These are phyloP conservation scores for Ceratosolen solmsi DNA, from an alignment of 1,140 invertebrate genomes.

Conservation along the genomic window DNA sequence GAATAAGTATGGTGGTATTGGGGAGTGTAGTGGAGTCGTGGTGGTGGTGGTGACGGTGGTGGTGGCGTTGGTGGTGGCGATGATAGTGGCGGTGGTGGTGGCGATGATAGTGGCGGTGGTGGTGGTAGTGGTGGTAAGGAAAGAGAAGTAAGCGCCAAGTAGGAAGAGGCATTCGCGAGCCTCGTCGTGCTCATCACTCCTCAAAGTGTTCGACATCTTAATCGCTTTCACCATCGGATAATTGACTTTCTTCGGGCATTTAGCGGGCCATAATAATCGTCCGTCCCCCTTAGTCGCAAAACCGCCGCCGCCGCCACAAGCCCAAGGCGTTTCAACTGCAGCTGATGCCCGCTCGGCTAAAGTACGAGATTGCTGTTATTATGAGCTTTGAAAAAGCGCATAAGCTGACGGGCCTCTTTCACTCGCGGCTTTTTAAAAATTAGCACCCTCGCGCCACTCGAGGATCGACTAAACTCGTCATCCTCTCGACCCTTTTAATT, in stretches of 20 bases:
- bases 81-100: too few relatives aligned
- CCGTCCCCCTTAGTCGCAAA: background rate
- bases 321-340: constrained; percentile 7
- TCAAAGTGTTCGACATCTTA: constrained; percentile 37
- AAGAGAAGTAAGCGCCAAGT: background rate
- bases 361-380: constrained; percentile 24
- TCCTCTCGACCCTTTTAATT: too few relatives aligned
- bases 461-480: too few relatives aligned
- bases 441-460: too few relatives aligned
- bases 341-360: constrained; percentile 30
- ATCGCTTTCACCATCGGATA: constrained; percentile 23
- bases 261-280: constrained; percentile 24
- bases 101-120: too few relatives aligned
- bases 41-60: too few relatives aligned
- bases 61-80: too few relatives aligned
- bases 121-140: too few relatives aligned
- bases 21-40: too few relatives aligned
- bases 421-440: background rate
- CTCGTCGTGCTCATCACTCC: background rate
- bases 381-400: constrained; percentile 23
- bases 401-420: background rate
- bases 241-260: constrained; percentile 43
- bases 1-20: too few relatives aligned
- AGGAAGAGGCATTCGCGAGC: too few relatives aligned
- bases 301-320: background rate